Percentiles rank a stretch among this genome's conserved stretches.
These are phyloP conservation scores for Tautogolabrus adspersus DNA, from an alignment of 2,113 vertebrate species.

Conservation along the genomic window DNA sequence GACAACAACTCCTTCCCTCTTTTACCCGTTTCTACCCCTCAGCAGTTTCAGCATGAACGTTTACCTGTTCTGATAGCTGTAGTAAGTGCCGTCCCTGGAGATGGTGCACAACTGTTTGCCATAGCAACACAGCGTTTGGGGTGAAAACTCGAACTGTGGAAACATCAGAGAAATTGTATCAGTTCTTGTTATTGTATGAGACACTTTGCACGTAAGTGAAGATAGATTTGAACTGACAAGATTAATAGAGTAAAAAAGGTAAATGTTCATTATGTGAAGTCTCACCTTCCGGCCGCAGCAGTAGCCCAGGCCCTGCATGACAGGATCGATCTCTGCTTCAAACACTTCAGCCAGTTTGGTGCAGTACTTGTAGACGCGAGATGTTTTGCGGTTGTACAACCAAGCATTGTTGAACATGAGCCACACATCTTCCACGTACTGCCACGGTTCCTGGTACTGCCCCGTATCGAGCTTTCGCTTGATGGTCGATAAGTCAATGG, in stretches of 20 bases:
- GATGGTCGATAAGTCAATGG: slow-evolving; percentile 97
- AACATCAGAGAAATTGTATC: slow-evolving; percentile 41
- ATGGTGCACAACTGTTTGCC: slow-evolving; percentile 99
- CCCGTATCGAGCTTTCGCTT: slow-evolving; percentile 98
- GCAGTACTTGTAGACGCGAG: slow-evolving; percentile 98
- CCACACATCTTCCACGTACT: slow-evolving; percentile 98
- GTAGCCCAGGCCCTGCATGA: slow-evolving; percentile 97
- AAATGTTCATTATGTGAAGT: background rate
- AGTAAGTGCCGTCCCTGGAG: slow-evolving; percentile 96
- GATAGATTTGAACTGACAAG: background rate
- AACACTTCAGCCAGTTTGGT: slow-evolving; percentile 98
- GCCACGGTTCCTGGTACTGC: slow-evolving; percentile 99
- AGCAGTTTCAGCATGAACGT: background rate
- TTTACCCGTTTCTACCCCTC: background rate
- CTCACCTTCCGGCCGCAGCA: slow-evolving; percentile 98
- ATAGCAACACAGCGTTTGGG: slow-evolving; percentile 98
- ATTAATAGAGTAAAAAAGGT: background rate
- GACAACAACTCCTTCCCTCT: background rate
- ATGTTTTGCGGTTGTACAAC: slow-evolving; percentile 99
- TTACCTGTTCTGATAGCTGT: slow-evolving; percentile 99
- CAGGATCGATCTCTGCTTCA: slow-evolving; percentile 96
- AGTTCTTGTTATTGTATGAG: background rate
- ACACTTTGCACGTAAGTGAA: background rate
- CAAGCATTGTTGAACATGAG: slow-evolving; percentile 99
- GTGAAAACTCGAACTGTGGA: slow-evolving; percentile 97